Evolutionary conservation across 2,797 vertebrate genomes (phyloP), one percentile per base, ranked within the genome.

Genomic region (Rhynchotus rufescens): DNA sequence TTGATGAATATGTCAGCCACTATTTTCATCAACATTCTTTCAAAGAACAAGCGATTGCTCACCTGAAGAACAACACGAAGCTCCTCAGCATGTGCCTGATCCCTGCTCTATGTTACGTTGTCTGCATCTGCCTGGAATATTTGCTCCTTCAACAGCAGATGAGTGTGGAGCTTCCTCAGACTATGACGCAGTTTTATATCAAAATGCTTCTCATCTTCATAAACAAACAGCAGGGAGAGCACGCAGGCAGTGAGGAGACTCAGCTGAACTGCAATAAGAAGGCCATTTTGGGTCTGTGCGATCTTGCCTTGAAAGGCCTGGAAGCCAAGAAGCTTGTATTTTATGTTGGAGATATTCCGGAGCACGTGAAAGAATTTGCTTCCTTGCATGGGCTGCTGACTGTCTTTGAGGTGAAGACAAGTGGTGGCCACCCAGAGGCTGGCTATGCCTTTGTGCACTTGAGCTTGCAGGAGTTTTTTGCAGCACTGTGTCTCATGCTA

Each of bases 401-500:
- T 57, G 93, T 97, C 89, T 98, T 98, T 91, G 97, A 98, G 45
- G 83, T 98, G 65, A 97, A 93, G 89, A 92, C 40, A 1, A 95
- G 93, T 21, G 95, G 97, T 6, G 65, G 97, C 14, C 76, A 30
- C 45, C 81, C 83, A 12, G 94, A 97, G 61, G 82, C 15, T 7
- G 98, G 97, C 61, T 99, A 98, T 45, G 95, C 98, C 80, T 99
- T 99, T 79, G 88, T 97, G 64, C 99, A 99, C 95, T 92, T 99
- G 84, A 99, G 98, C 15, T 92, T 99, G 67, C 99, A 99, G 94
- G 99, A 99, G 94, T 99, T 99, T 92, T 97, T 99, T 30, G 98
- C 98, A 17, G 98, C 99, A 1, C 95, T 99, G 60, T 94, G 98
- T 86, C 97, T 99, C 87, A 98, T 99, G 98, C 97, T 97, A 25